phyloP scores from a whole-genome alignment of 2,888 invertebrate species.

The Anodontia alba region DNA sequence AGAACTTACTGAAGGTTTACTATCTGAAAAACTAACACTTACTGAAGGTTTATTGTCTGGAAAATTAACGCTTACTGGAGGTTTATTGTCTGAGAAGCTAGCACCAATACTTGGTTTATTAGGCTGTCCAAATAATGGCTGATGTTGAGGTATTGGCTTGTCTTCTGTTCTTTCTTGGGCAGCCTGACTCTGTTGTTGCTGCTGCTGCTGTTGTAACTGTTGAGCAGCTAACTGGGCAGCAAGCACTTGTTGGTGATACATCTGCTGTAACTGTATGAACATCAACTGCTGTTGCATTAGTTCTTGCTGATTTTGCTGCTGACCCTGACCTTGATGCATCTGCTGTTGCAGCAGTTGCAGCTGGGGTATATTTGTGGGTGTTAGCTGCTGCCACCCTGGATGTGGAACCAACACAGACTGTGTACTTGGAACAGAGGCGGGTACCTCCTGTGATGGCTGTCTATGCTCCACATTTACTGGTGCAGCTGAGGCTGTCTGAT shows the following conservation, averaged over 20 bases:
- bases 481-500: background rate
- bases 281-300: background rate
- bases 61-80: background rate
- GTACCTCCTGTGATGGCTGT: background rate
- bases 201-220: conserved; percentile 3
- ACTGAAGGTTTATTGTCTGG: background rate
- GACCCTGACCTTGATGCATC: background rate
- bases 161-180: background rate
- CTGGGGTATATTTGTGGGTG: conserved; percentile 1
- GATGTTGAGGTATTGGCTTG: background rate
- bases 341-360: background rate
- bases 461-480: background rate
- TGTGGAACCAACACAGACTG: background rate
- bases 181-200: background rate
- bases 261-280: background rate
- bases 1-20: too few species aligned
- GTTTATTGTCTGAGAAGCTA: background rate
- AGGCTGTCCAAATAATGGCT: conserved; percentile 4
- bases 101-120: too few species aligned
- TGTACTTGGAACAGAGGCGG: background rate
- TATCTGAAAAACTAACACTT: background rate
- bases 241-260: conserved; percentile 5
- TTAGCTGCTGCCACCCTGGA: background rate
- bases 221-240: conserved; percentile 7
- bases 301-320: background rate